phyloP scores from a whole-genome alignment of 1,140 invertebrate genomes.

The Calliphora vicina region DNA sequence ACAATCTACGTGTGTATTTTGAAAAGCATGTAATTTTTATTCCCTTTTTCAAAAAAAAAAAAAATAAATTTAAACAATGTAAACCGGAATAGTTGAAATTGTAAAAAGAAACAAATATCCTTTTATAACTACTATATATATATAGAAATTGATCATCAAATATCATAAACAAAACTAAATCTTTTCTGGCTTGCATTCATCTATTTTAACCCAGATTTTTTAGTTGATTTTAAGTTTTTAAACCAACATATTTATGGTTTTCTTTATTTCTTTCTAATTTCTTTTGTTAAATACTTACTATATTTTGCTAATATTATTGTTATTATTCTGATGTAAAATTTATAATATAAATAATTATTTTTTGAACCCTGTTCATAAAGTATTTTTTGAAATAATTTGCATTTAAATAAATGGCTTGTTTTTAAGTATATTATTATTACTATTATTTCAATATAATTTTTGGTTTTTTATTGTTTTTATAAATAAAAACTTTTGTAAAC shows the following conservation, averaged over 20 bases:
- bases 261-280: background rate
- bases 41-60: background rate
- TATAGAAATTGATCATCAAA: background rate
- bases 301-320: conserved; percentile 31
- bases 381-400: conserved; percentile 24
- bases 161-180: background rate
- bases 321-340: background rate
- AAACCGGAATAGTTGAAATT: conserved; percentile 4
- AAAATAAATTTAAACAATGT: background rate
- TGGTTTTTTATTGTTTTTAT: background rate
- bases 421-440: background rate
- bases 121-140: too few relatives aligned
- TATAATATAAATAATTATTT: background rate
- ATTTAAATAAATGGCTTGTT: conserved; percentile 24
- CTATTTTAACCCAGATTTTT: background rate
- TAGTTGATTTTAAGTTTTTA: background rate
- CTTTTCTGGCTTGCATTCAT: conserved; percentile 27
- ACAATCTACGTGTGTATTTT: conserved; percentile 33
- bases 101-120: background rate
- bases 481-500: background rate
- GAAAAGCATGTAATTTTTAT: background rate
- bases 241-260: background rate
- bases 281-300: background rate
- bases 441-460: background rate
- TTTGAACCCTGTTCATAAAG: background rate